Percentiles rank a stretch among this genome's conserved stretches.
Conservation (phyloP, 2,888 invertebrate species). For the Macrophya alboannulata region DNA sequence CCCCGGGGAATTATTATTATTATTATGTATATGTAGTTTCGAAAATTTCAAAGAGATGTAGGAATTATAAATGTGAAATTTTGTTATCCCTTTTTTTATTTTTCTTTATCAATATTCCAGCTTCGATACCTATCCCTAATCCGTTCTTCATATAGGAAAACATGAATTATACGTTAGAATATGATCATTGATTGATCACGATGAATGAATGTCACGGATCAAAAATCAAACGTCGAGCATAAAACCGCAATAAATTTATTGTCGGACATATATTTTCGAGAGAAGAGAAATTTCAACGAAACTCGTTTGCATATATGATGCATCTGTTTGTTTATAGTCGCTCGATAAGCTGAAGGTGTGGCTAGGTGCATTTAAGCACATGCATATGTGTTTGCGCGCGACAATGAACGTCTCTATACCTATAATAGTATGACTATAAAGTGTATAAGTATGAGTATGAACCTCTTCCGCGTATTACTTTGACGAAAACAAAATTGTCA, state of each 20-base stretch:
- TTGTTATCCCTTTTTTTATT: background rate
- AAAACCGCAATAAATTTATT: background rate
- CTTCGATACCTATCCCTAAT: too few relatives aligned
- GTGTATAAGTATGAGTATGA: background rate
- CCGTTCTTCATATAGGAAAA: too few relatives aligned
- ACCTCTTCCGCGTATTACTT: background rate
- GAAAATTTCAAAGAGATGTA: background rate
- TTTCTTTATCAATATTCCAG: background rate
- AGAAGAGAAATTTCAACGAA: background rate
- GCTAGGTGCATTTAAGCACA: background rate
- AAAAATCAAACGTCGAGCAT: background rate
- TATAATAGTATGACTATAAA: background rate
- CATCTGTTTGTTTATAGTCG: background rate
- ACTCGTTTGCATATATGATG: background rate
- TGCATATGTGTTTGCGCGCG: background rate
- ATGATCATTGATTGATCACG: too few relatives aligned
- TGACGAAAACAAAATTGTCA: background rate
- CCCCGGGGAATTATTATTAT: background rate
- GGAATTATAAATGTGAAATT: background rate
- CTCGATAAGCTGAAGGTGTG: background rate
- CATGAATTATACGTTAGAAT: too few relatives aligned
- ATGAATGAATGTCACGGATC: background rate
- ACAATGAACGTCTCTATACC: background rate
- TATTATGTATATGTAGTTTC: background rate
- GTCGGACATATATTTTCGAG: background rate